phyloP scores from a whole-genome alignment of 1,140 invertebrate species.

The Nasonia longicornis region DNA sequence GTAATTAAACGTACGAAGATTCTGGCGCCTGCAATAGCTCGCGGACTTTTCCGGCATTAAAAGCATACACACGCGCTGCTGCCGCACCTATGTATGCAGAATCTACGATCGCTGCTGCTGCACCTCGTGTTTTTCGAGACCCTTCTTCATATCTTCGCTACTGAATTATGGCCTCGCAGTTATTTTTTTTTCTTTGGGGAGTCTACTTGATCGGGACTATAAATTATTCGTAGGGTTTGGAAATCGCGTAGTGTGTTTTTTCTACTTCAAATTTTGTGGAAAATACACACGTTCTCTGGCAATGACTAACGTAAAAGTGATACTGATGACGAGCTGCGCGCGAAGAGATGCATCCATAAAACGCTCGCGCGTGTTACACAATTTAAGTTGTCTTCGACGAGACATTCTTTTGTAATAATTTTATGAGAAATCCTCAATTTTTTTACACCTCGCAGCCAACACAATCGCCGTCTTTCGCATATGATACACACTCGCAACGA shows the following conservation, averaged over 20 bases:
- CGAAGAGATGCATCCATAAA: neutral
- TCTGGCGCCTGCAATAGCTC: neutral
- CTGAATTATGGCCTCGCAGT: neutral
- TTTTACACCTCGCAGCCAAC: neutral
- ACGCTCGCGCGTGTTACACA: neutral
- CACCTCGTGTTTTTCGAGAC: constrained; percentile 10
- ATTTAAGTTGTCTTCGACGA: constrained; percentile 16
- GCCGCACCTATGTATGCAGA: neutral
- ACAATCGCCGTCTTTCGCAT: neutral
- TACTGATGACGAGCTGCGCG: constrained; percentile 7
- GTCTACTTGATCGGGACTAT: no score
- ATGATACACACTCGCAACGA: neutral
- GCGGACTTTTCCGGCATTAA: constrained; percentile 29
- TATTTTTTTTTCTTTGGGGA: neutral
- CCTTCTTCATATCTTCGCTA: neutral
- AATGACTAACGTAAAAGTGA: constrained; percentile 5
- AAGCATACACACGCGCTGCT: neutral
- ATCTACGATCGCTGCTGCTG: neutral
- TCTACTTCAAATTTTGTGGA: no score
- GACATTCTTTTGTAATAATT: constrained; percentile 28
- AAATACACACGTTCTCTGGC: no score
- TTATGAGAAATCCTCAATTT: constrained; percentile 7
- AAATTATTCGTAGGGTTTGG: no score
- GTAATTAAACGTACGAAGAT: constrained; percentile 28
- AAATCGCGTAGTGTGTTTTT: no score